A percentile compares a stretch with the other conserved stretches of the same genome.
Conservation (phyloP, 2,113 vertebrate species). For the Solenodon paradoxus region DNA sequence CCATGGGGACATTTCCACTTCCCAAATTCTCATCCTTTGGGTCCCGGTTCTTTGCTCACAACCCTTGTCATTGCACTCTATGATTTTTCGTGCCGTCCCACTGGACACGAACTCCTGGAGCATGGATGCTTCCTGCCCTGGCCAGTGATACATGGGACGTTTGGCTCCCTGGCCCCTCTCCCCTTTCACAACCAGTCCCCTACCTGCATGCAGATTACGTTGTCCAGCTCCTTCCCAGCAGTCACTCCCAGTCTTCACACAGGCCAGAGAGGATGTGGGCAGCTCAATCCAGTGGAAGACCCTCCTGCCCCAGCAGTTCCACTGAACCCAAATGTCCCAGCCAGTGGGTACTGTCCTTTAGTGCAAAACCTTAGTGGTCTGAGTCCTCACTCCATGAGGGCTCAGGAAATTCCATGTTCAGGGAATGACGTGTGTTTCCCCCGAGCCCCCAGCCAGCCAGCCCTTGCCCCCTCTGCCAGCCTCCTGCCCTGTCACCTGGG, state of each 20-base stretch:
- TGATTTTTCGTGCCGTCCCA: neutral
- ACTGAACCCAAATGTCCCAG: neutral
- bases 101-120: neutral
- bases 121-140: rapidly evolving
- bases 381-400: neutral
- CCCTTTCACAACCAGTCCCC: neutral
- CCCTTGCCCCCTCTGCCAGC: neutral
- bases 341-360: neutral
- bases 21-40: neutral
- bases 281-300: neutral
- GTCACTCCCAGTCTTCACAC: neutral
- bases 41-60: neutral
- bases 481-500: neutral
- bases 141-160: neutral
- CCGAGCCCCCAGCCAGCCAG: neutral
- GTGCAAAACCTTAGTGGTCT: neutral
- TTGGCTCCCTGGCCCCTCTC: neutral
- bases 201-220: neutral
- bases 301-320: neutral
- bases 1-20: neutral
- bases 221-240: neutral
- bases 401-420: neutral
- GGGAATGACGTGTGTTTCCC: too few species aligned
- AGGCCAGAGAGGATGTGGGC: neutral
- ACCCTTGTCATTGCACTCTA: neutral